Base-by-base conservation (phyloP, 2,797 vertebrate genomes). In the Falco cherrug region DNA sequence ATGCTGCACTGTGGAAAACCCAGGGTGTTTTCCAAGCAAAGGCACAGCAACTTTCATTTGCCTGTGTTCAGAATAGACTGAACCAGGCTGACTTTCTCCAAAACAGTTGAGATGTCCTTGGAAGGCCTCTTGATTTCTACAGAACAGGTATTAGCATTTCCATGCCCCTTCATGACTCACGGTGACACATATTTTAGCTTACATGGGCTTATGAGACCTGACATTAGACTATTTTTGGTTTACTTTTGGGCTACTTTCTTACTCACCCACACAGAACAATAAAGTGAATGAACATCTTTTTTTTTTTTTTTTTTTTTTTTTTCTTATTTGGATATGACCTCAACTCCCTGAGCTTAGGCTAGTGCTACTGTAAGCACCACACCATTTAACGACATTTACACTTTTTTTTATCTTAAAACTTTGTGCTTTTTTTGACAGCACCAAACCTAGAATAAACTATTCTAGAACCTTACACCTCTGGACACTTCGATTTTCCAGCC, bases 131-230 rank as follows among this genome's bases (percentile, higher is more conserved):
- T 89, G 43, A 93, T 87, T 78, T 93, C 88, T 84, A 87, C 41
- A 86, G 87, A 87, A 68, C 79, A 95, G 89, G 94, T 74, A 95
- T 45, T 45, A 95, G 60, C 87, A 95, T 90, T 86, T 97, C 53
- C 59, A 68, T 61, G 73, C 50, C 94, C 67, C 80, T 96, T 93
- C 86, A 29, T 60, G 94, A 97, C 76, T 89, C 90, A 91, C 4
- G 13, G 45, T 64, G 85, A 85, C 87, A 93, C 54, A 56, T 51
- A 93, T 85, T 95, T 96, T 75, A 92, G 25, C 48, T 91, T 67
- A 65, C 45, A 73, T 0, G 3, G 37, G 47, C 78, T 90, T 91
- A 68, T 33, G 61, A 92, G 86, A 92, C 56, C 93, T 93, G 82
- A 92, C 89, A 91, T 90, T 50, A 85, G 65, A 81, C 78, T 92